Conservation (phyloP, 2,888 invertebrate genomes). For the Cephus runcator region DNA sequence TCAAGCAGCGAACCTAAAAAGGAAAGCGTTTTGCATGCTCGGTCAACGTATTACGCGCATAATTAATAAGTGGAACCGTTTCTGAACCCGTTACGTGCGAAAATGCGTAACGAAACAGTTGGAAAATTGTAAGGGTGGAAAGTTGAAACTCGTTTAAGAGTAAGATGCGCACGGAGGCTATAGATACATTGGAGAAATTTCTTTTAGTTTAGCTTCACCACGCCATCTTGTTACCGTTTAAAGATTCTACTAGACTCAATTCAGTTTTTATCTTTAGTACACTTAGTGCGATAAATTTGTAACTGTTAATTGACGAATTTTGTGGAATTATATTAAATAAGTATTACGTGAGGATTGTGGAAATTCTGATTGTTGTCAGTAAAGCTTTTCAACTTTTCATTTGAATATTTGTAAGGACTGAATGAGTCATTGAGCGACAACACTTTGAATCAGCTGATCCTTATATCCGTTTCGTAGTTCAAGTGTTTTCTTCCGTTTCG, state of each 20-base stretch:
- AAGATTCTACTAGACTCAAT: background rate
- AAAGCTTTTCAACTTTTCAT: background rate
- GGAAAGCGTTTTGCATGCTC: conserved; percentile 3
- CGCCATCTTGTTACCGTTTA: background rate
- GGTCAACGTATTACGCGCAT: background rate
- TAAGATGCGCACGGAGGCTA: background rate
- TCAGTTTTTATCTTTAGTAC: background rate
- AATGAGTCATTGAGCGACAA: background rate
- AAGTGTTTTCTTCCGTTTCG: conserved; percentile 40
- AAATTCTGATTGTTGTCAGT: background rate
- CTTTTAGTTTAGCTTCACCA: background rate
- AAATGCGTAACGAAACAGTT: background rate
- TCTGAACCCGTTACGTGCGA: conserved; percentile 5
- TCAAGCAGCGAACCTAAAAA: background rate
- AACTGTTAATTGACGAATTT: background rate
- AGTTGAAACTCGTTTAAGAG: background rate
- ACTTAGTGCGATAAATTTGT: background rate
- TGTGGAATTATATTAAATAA: background rate
- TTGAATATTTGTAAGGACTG: background rate
- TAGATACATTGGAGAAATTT: background rate
- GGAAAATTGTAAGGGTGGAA: background rate
- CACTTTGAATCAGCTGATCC: conserved; percentile 49
- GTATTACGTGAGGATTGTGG: background rate
- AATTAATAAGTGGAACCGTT: conserved; percentile 5
- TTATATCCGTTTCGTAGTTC: conserved; percentile 48